phyloP scores from a whole-genome alignment of 1,140 invertebrate species.

The Neoseiulus cucumeris region DNA sequence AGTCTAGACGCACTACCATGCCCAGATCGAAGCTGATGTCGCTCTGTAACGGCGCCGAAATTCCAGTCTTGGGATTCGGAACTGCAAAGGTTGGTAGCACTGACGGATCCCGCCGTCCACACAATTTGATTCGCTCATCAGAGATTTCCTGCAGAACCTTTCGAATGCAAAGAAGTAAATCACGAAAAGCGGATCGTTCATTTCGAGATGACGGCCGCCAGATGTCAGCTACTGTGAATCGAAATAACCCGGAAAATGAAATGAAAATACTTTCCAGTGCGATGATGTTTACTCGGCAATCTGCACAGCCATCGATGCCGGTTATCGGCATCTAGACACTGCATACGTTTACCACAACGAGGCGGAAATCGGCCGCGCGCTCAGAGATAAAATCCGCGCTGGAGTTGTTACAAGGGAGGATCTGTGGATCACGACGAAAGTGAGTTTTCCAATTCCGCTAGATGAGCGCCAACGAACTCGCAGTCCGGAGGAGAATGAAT shows the following conservation, averaged over 20 bases:
- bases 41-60: constrained; percentile 2
- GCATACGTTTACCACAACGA: constrained; percentile 62
- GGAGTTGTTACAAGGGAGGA: constrained; percentile 57
- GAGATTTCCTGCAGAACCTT: no score
- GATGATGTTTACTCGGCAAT: background rate
- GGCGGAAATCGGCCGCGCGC: constrained; percentile 52
- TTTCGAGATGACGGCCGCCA: no score
- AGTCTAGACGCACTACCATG: background rate
- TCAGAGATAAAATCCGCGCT: constrained; percentile 46
- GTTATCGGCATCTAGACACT: constrained; percentile 76
- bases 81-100: background rate
- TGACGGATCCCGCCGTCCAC: no score
- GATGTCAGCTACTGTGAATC: no score
- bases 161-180: no score
- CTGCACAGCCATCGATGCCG: constrained; percentile 44
- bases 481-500: no score
- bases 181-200: no score
- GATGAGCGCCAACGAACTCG: no score
- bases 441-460: constrained; percentile 16
- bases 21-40: background rate
- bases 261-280: background rate
- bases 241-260: no score
- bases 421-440: constrained; percentile 46
- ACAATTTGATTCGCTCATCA: no score
- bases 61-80: background rate